Evolutionary conservation across 2,888 invertebrate genomes (phyloP), one percentile per base, ranked within the genome.

Genomic region (Leptarthrus brevirostris): DNA sequence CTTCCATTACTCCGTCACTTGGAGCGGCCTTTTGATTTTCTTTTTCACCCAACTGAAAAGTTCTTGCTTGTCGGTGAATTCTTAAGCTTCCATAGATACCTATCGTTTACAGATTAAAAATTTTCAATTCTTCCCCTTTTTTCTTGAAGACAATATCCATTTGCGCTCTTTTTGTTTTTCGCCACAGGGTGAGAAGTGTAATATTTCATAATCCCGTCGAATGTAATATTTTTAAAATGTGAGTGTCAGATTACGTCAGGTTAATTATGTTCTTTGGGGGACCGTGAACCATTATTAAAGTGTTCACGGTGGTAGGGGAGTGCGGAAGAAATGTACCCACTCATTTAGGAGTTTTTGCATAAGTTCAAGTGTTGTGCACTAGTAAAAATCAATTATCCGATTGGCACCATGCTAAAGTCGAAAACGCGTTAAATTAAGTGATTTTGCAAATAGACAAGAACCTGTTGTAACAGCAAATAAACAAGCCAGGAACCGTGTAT

Each of bases 41-140:
- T 16, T 4, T 12, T 18, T 18, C 18, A 12, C 2, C 69, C 30
- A 1, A 10, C n/a, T 30, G 12, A 20, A 20, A 14, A 8, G 52
- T 52, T 69, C 26, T 49, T 52, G 30, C 18, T 49, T 52, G 16
- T 52, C 71, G 49, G 36, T 54, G 53, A 40, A 44, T 53, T 69
- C 64, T 49, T 71, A 49, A 54, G 49, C 34, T 75, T 61, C 69
- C 40, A 58, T 54, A 75, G 69, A 72, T 66, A 72, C 71, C 70
- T 75, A 75, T 75, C 75, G 75, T 73, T 75, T 75, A 73, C 73
- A 73, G 75, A 75, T 75, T 75, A 75, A 75, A 75, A 75, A 75
- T 70, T 72, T 49, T 61, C 70, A 20, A 73, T 73, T 73, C 34
- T 58, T 70, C 75, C 73, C 75, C 70, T 58, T 75, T 74, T 73